Evolutionary conservation across 2,888 invertebrate genomes (phyloP).

Genomic region (Caenorhabditis sinica): DNA sequence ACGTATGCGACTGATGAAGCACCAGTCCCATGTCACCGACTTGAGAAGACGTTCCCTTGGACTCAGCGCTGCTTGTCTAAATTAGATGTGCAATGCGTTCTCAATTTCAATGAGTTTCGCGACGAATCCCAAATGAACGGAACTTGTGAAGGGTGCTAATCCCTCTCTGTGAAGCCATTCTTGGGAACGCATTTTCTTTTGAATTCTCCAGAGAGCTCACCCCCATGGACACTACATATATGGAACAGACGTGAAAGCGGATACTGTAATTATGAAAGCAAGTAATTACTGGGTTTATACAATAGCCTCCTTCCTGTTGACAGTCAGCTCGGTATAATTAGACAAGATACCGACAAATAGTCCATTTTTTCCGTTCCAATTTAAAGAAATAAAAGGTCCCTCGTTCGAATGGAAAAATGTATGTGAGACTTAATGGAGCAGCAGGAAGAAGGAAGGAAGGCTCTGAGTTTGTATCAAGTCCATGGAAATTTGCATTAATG

Average conservation of each 20-base stretch:
- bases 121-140: constrained; percentile 48
- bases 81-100: constrained; percentile 62
- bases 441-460: not conserved
- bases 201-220: constrained; percentile 43
- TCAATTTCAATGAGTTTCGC: constrained; percentile 62
- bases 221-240: not conserved
- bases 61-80: constrained; percentile 32
- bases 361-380: constrained; percentile 10
- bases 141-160: constrained; percentile 63
- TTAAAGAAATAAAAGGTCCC: not conserved
- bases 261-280: constrained; percentile 52
- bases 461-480: constrained; percentile 11
- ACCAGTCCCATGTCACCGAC: constrained; percentile 18
- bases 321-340: constrained; percentile 59
- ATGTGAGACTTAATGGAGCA: constrained; percentile 7
- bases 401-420: not conserved
- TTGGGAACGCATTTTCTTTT: constrained; percentile 39
- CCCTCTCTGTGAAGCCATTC: constrained; percentile 44
- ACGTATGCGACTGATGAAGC: constrained; percentile 66
- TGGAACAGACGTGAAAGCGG: constrained; percentile 52
- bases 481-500: constrained; percentile 47
- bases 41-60: constrained; percentile 23
- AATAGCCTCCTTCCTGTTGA: constrained; percentile 62
- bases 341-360: constrained; percentile 42
- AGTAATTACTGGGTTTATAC: constrained; percentile 49